Evolutionary conservation across 2,797 vertebrate species (phyloP).

Genomic region (Gila robusta): DNA sequence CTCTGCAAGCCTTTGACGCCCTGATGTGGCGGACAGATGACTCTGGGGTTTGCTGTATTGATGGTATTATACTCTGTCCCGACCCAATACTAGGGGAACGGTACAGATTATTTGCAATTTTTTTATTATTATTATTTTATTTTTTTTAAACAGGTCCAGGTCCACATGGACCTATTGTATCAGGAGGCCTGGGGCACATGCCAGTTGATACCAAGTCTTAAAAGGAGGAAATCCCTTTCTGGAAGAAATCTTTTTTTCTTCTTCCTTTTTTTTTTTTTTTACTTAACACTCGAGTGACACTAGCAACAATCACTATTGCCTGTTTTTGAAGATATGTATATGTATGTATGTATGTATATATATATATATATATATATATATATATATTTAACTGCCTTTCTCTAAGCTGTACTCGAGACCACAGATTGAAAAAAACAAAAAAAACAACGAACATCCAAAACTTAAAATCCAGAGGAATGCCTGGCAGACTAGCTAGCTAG

Average conservation of each 20-base stretch:
- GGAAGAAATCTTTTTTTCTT: slow-evolving; percentile 63
- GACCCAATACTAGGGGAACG: slow-evolving; percentile 16
- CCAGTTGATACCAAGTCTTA: slow-evolving; percentile 80
- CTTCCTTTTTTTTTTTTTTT: slow-evolving; percentile 35
- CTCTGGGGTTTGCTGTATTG: slow-evolving; percentile 61
- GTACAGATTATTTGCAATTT: slow-evolving; percentile 59
- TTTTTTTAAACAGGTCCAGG: slow-evolving; percentile 59
- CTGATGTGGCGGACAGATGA: slow-evolving; percentile 44
- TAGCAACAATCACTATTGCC: slow-evolving; percentile 82
- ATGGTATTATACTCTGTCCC: slow-evolving; percentile 62
- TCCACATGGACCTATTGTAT: slow-evolving; percentile 58
- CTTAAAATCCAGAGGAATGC: slow-evolving; percentile 48
- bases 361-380: slow-evolving; percentile 18
- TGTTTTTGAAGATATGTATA: slow-evolving; percentile 61
- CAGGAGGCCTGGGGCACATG: slow-evolving; percentile 68
- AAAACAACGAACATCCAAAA: slow-evolving; percentile 43
- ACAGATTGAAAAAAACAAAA: slow-evolving; percentile 58
- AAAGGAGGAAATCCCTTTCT: slow-evolving; percentile 69
- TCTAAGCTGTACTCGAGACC: slow-evolving; percentile 78
- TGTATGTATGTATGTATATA: slow-evolving; percentile 46
- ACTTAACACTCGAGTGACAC: slow-evolving; percentile 68
- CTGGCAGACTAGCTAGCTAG: slow-evolving; percentile 61
- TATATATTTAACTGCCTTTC: slow-evolving; percentile 71
- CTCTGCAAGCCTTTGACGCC: slow-evolving; percentile 66
- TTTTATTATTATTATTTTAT: not conserved